Conservation (phyloP, 1,140 invertebrate genomes). For the Rhopalosiphum padi region DNA sequence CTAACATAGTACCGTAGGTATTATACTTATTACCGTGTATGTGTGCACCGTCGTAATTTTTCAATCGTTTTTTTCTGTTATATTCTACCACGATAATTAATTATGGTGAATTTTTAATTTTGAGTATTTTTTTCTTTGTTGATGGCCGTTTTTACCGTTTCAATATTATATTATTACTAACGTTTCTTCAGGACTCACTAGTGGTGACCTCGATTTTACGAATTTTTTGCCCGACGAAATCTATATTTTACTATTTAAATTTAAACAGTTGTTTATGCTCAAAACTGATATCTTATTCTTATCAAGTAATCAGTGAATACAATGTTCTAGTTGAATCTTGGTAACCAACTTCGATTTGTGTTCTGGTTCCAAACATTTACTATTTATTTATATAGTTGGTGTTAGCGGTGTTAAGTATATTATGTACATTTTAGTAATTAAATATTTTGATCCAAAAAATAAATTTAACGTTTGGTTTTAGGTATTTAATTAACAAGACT, state of each 20-base stretch:
- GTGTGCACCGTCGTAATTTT: neutral
- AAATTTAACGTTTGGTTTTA: constrained; percentile 19
- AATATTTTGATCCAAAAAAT: neutral
- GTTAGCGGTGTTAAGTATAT: neutral
- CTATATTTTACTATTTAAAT: neutral
- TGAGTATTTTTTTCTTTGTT: too few species aligned
- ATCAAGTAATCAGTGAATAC: constrained; percentile 4
- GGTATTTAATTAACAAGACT: constrained; percentile 14
- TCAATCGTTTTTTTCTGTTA: neutral
- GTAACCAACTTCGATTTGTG: neutral
- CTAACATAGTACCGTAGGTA: neutral
- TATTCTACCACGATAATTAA: neutral
- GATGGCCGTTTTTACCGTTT: neutral
- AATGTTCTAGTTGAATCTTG: neutral
- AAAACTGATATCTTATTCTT: constrained; percentile 28
- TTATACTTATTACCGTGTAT: neutral
- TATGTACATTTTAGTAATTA: neutral
- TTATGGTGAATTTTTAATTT: too few species aligned
- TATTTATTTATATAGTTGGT: neutral
- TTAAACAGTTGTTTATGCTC: neutral
- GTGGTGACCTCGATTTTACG: neutral
- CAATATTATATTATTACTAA: neutral
- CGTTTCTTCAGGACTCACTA: neutral
- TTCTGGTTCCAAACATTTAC: neutral
- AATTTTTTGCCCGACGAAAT: neutral